phyloP scores from a whole-genome alignment of 2,888 invertebrate species.

The Melieria picta region DNA sequence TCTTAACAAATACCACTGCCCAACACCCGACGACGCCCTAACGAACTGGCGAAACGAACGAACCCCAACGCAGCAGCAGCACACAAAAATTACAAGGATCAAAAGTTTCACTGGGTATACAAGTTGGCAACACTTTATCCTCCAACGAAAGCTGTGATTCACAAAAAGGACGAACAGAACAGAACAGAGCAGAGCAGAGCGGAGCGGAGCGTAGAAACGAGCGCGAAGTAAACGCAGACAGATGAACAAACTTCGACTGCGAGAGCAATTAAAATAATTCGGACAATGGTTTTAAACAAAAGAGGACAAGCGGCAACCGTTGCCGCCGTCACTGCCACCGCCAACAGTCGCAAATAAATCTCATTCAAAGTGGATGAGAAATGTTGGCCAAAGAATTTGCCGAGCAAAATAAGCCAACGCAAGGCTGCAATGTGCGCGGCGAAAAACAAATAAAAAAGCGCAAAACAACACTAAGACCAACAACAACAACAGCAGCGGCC shows the following conservation, averaged over 20 bases:
- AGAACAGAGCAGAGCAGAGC: not conserved
- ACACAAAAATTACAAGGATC: conserved; percentile 28
- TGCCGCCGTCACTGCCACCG: conserved; percentile 18
- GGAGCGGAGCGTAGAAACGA: not conserved
- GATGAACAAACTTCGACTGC: conserved; percentile 37
- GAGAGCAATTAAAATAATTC: conserved; percentile 50
- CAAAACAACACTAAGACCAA: conserved; percentile 8
- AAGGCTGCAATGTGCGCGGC: not conserved
- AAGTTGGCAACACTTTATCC: conserved; percentile 34
- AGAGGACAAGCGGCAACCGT: conserved; percentile 19
- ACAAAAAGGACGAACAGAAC: not conserved
- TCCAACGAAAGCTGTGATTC: not conserved
- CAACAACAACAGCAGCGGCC: no score
- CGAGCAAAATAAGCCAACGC: not conserved
- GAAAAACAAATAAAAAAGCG: conserved; percentile 22
- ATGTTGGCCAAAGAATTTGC: conserved; percentile 28
- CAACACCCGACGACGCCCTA: no score
- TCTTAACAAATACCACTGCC: conserved; percentile 31
- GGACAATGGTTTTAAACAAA: conserved; percentile 47
- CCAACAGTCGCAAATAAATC: conserved; percentile 26
- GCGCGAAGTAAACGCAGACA: conserved; percentile 29
- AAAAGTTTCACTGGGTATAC: conserved; percentile 7
- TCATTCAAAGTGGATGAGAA: conserved; percentile 26
- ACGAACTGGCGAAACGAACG: conserved; percentile 19
- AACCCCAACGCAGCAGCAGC: not conserved